Percentiles rank a stretch among this genome's conserved stretches.
phyloP scores from a whole-genome alignment of 2,113 vertebrate species.

The Aleadryas rufinucha region DNA sequence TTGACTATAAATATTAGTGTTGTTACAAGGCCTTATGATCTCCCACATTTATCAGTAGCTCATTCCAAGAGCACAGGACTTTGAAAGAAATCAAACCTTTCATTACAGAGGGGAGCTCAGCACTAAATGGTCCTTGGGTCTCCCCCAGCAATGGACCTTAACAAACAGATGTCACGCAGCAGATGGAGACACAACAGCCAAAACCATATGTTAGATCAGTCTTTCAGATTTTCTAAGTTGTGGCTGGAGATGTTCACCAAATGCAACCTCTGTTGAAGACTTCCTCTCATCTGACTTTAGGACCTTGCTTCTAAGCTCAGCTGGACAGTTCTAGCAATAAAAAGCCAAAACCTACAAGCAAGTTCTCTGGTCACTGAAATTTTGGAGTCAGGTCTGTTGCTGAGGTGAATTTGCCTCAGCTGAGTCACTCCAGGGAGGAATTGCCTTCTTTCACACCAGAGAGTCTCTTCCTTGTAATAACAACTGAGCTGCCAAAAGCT shows the following conservation, averaged over 20 bases:
- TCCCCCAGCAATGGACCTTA: not conserved
- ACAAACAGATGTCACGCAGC: not conserved
- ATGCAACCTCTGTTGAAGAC: not conserved
- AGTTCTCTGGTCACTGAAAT: not conserved
- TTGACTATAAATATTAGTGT: not conserved
- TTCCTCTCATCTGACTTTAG: not conserved
- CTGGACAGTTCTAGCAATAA: not conserved
- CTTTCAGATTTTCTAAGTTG: not conserved
- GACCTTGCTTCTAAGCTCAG: not conserved
- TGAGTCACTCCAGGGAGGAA: not conserved
- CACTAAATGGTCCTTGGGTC: not conserved
- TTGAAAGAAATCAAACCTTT: not conserved
- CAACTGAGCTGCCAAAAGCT: not conserved
- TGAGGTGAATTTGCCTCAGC: not conserved
- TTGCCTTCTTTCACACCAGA: not conserved
- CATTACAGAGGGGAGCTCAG: not conserved
- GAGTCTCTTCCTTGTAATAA: not conserved
- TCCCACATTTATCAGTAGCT: not conserved
- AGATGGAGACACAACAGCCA: not conserved
- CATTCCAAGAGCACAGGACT: not conserved
- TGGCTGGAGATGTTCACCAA: not conserved
- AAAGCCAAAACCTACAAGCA: not conserved
- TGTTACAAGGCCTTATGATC: not conserved
- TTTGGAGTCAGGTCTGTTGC: not conserved
- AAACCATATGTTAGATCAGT: not conserved